Conservation (phyloP, 1,140 invertebrate species). For the Anastatus disparis region DNA sequence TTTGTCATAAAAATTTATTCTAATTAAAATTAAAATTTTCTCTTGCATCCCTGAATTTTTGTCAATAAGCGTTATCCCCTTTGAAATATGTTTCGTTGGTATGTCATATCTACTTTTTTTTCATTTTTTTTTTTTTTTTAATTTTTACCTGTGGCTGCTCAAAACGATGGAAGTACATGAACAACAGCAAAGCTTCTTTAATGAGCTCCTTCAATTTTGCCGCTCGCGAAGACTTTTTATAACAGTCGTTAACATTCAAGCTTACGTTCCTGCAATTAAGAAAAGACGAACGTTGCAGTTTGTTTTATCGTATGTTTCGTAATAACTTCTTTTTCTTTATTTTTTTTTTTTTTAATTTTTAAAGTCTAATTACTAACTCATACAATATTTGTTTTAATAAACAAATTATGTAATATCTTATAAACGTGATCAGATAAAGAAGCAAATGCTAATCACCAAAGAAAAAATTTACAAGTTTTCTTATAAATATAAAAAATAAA, state of each 20-base stretch:
- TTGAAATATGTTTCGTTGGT: no score
- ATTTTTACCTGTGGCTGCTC: slow-evolving; percentile 59
- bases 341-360: slow-evolving; percentile 11
- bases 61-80: slow-evolving; percentile 3
- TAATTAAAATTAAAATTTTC: not conserved
- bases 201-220: slow-evolving; percentile 63
- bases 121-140: not conserved
- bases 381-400: not conserved
- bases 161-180: slow-evolving; percentile 59
- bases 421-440: no score
- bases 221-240: slow-evolving; percentile 59
- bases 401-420: no score
- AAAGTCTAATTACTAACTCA: not conserved
- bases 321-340: slow-evolving; percentile 7
- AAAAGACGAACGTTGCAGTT: not conserved
- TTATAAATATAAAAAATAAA: no score
- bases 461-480: no score
- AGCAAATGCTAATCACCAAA: no score
- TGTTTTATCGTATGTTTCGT: not conserved
- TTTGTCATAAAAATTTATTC: not conserved
- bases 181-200: slow-evolving; percentile 63
- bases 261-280: slow-evolving; percentile 62
- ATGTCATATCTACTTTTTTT: no score
- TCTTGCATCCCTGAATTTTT: not conserved
- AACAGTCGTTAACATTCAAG: slow-evolving; percentile 57